A percentile compares a stretch with the other conserved stretches of the same genome.
Evolutionary conservation across 2,797 vertebrate genomes (phyloP).

Genomic region (Phoebastria nigripes): DNA sequence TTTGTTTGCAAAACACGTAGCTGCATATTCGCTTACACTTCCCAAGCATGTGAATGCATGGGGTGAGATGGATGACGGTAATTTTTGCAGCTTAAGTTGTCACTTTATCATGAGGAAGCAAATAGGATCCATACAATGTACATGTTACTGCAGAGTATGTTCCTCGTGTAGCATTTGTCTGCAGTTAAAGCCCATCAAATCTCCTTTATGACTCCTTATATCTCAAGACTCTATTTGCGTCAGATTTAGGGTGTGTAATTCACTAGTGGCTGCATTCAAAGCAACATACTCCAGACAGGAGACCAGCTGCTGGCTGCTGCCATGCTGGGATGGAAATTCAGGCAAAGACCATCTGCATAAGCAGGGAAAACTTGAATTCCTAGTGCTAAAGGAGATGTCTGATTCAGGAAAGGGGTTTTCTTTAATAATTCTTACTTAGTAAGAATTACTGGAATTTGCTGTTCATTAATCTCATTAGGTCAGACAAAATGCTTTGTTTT

Average conservation of each 20-base stretch:
- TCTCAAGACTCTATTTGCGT: slow-evolving; percentile 20
- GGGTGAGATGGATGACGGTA: slow-evolving; percentile 83
- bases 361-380: not conserved
- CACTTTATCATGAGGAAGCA: slow-evolving; percentile 77
- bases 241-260: slow-evolving; percentile 1
- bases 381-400: not conserved
- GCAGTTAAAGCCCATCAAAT: slow-evolving; percentile 40
- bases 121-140: slow-evolving; percentile 66
- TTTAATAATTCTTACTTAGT: not conserved
- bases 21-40: slow-evolving; percentile 24
- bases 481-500: not conserved
- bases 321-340: not conserved
- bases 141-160: not conserved
- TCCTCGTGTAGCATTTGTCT: not conserved
- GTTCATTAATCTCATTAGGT: not conserved
- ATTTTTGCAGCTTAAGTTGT: slow-evolving; percentile 79
- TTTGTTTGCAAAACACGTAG: slow-evolving; percentile 42
- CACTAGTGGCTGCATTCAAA: not conserved
- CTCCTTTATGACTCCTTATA: slow-evolving; percentile 36
- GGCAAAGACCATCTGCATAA: not conserved
- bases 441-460: not conserved
- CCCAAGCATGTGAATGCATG: slow-evolving; percentile 31
- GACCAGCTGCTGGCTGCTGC: not conserved
- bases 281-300: not conserved
- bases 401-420: not conserved